Conservation (phyloP, 2,113 vertebrate genomes). For the Ahaetulla prasina region DNA sequence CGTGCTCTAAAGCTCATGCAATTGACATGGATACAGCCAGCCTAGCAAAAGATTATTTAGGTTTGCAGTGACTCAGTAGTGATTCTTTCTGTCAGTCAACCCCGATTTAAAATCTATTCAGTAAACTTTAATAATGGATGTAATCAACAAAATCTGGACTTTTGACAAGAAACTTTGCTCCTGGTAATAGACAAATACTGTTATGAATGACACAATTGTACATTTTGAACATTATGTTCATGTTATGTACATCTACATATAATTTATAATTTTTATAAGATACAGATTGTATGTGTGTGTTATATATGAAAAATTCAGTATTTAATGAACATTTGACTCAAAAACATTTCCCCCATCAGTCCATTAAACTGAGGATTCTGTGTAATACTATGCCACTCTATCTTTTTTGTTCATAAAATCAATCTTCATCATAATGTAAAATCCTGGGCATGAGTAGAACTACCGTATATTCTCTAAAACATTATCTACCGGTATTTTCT, state of each 20-base stretch:
- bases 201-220: not conserved
- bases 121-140: not conserved
- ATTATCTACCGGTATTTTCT: not conserved
- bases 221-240: not conserved
- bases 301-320: not conserved
- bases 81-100: not conserved
- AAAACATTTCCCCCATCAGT: not conserved
- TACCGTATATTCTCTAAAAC: not conserved
- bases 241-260: not conserved
- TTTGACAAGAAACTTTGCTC: not conserved
- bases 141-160: not conserved
- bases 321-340: not conserved
- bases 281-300: not conserved
- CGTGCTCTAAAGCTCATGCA: slow-evolving; percentile 14
- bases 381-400: not conserved
- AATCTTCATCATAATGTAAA: not conserved
- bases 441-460: not conserved
- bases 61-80: not conserved
- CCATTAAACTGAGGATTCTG: not conserved
- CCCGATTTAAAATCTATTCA: not conserved
- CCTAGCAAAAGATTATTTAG: not conserved
- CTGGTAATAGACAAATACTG: not conserved
- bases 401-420: not conserved
- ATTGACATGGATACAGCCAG: slow-evolving; percentile 1
- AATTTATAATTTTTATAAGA: not conserved